These are phyloP conservation scores for Decapterus maruadsi DNA, from an alignment of 2,797 vertebrate genomes.

Conservation along the genomic window DNA sequence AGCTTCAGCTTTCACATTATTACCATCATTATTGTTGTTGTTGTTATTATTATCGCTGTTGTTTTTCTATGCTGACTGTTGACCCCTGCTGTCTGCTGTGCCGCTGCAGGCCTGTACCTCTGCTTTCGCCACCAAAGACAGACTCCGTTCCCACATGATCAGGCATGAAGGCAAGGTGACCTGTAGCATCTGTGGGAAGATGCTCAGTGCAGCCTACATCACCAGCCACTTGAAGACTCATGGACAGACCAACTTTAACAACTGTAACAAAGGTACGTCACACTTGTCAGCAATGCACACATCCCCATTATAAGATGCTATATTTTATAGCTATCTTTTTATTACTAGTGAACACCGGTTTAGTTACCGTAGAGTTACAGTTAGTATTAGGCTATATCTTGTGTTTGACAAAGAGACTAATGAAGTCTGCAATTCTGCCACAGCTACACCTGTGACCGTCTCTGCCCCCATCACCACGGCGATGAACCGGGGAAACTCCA, in stretches of 20 bases:
- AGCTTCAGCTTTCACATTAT: neutral
- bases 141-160: constrained; percentile 99
- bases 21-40: accelerated
- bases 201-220: constrained; percentile 98
- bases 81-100: constrained; percentile 14
- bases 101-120: constrained; percentile 94
- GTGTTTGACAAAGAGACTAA: constrained; percentile 64
- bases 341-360: no score
- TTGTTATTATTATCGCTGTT: no score
- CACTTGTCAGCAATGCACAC: neutral
- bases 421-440: constrained; percentile 82
- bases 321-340: no score
- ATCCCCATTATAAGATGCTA: no score
- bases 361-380: no score
- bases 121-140: constrained; percentile 99
- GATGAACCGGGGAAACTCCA: constrained; percentile 82
- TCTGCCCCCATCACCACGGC: constrained; percentile 81
- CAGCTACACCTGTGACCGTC: constrained; percentile 80
- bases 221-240: constrained; percentile 99
- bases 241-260: constrained; percentile 96
- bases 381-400: no score
- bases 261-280: constrained; percentile 94
- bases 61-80: constrained; percentile 36
- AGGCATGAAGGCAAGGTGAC: constrained; percentile 99
- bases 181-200: constrained; percentile 99